A percentile compares a stretch with the other conserved stretches of the same genome.
These are phyloP conservation scores for Calephelis nemesis DNA, from an alignment of 1,140 invertebrate species.

Conservation along the genomic window DNA sequence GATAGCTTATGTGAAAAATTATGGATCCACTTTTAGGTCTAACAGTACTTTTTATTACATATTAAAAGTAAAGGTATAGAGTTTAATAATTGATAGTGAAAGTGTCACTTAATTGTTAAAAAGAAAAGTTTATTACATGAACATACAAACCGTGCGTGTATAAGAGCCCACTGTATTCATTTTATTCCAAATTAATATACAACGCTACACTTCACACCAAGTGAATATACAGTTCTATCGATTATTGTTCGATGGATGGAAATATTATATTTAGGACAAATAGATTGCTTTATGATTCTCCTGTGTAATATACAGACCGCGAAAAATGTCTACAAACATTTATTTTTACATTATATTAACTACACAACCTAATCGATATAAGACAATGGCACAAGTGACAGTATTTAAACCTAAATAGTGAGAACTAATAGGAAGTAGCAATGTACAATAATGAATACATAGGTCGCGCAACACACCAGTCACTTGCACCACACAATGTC, in stretches of 20 bases:
- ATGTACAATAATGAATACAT: slow-evolving; percentile 23
- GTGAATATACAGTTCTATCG: slow-evolving; percentile 50
- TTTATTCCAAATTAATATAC: slow-evolving; percentile 8
- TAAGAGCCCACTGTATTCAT: slow-evolving; percentile 11
- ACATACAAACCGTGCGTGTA: slow-evolving; percentile 4
- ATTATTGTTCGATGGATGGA: slow-evolving; percentile 77
- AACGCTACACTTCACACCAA: slow-evolving; percentile 22
- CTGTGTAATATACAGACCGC: slow-evolving; percentile 56
- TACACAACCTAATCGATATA: slow-evolving; percentile 69
- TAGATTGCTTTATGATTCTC: slow-evolving; percentile 45
- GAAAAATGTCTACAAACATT: slow-evolving; percentile 54
- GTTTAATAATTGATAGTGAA: too few species aligned
- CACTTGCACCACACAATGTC: slow-evolving; percentile 46
- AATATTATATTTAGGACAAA: slow-evolving; percentile 66
- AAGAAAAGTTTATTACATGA: not conserved
- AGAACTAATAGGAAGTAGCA: slow-evolving; percentile 20
- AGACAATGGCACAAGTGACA: slow-evolving; percentile 46
- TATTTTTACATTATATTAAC: slow-evolving; percentile 52
- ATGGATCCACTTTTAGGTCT: too few species aligned
- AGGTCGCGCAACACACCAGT: slow-evolving; percentile 34
- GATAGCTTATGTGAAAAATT: too few species aligned
- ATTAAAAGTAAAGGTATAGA: too few species aligned
- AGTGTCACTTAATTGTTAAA: too few species aligned
- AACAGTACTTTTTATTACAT: too few species aligned
- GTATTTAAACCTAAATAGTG: slow-evolving; percentile 29